A percentile compares a stretch with the other conserved stretches of the same genome.
These are phyloP conservation scores for Ctenopoma kingsleyae DNA, from an alignment of 2,797 vertebrate species.

Conservation along the genomic window DNA sequence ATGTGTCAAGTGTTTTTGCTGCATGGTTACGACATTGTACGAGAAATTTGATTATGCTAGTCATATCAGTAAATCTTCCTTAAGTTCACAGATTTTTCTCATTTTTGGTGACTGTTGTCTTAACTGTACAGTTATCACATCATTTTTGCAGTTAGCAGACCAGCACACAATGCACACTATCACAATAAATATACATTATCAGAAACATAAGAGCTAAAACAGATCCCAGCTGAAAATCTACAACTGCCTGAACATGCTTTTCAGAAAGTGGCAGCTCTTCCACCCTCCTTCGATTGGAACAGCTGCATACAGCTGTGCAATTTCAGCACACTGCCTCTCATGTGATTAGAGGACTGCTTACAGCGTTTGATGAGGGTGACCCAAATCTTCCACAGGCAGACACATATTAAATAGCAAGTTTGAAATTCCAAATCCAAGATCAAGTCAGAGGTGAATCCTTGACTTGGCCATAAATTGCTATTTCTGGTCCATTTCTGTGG, in stretches of 20 bases:
- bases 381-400: slow-evolving; percentile 76
- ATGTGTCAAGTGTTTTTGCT: not conserved
- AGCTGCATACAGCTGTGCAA: slow-evolving; percentile 70
- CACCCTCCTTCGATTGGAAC: slow-evolving; percentile 63
- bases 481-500: slow-evolving; percentile 49
- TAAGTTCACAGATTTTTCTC: slow-evolving; percentile 10
- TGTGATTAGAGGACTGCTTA: slow-evolving; percentile 78
- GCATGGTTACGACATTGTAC: not conserved
- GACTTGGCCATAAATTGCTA: slow-evolving; percentile 47
- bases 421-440: slow-evolving; percentile 75
- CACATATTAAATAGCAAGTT: slow-evolving; percentile 65
- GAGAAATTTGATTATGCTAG: not conserved
- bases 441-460: slow-evolving; percentile 73
- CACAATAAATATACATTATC: slow-evolving; percentile 52
- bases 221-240: slow-evolving; percentile 64
- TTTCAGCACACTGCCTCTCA: slow-evolving; percentile 61
- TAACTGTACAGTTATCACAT: slow-evolving; percentile 11
- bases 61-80: slow-evolving; percentile 2
- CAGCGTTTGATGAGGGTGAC: slow-evolving; percentile 82
- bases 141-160: slow-evolving; percentile 31
- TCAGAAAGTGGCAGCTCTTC: slow-evolving; percentile 60
- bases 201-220: slow-evolving; percentile 51
- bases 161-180: slow-evolving; percentile 35
- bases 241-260: slow-evolving; percentile 45
- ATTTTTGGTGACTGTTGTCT: slow-evolving; percentile 35